Evolutionary conservation across 2,888 invertebrate species (phyloP).

Genomic region (Serripes groenlandicus): DNA sequence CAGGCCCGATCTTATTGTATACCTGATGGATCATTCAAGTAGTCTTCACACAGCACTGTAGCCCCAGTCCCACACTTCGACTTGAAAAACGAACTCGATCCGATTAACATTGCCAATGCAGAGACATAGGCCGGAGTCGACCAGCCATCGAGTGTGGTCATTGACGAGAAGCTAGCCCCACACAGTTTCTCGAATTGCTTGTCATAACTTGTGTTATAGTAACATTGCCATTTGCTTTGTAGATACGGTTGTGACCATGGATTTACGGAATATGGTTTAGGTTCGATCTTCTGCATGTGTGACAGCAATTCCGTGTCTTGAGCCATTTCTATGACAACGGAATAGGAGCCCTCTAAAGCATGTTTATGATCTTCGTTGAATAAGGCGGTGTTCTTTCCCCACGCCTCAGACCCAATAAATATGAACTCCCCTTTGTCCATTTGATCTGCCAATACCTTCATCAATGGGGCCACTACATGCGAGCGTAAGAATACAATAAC

Average conservation of each 20-base stretch:
- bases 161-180: not conserved
- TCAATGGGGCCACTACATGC: conserved; percentile 29
- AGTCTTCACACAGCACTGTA: conserved; percentile 37
- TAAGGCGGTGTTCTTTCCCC: conserved; percentile 37
- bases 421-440: conserved; percentile 58
- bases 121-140: conserved; percentile 38
- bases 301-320: conserved; percentile 22
- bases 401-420: conserved; percentile 67
- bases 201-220: conserved; percentile 45
- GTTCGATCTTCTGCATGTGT: conserved; percentile 21
- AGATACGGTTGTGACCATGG: conserved; percentile 47
- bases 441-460: conserved; percentile 12
- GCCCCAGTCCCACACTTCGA: conserved; percentile 22
- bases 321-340: conserved; percentile 45
- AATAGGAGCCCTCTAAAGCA: conserved; percentile 50
- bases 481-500: conserved; percentile 59
- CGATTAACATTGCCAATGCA: conserved; percentile 29
- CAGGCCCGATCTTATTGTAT: too few species aligned
- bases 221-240: conserved; percentile 51
- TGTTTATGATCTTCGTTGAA: conserved; percentile 22
- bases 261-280: conserved; percentile 24
- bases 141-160: conserved; percentile 26
- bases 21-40: conserved; percentile 30
- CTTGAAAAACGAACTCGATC: conserved; percentile 2
- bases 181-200: conserved; percentile 32